Evolutionary conservation across 1,140 invertebrate species (phyloP).

Genomic region (Megathymus violae): DNA sequence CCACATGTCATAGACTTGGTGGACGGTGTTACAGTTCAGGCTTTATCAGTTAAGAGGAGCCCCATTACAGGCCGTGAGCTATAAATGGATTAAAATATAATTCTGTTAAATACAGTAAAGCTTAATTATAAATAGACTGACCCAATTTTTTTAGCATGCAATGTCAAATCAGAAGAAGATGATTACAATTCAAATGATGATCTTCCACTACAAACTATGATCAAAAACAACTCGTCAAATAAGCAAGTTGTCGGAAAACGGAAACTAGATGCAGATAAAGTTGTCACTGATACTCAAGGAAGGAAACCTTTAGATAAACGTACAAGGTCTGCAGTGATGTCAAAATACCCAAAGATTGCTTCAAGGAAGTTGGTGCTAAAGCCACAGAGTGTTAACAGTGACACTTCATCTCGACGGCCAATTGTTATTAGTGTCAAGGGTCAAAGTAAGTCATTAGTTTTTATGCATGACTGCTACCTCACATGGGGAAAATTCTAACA

Average conservation of each 20-base stretch:
- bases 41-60: too few species aligned
- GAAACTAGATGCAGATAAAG: background rate
- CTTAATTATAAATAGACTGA: too few species aligned
- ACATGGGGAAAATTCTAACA: too few species aligned
- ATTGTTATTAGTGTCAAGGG: slow-evolving; percentile 3
- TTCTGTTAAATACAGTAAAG: too few species aligned
- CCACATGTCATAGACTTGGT: too few species aligned
- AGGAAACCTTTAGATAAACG: background rate
- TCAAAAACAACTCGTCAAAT: background rate
- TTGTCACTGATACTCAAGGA: background rate
- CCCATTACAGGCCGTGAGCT: too few species aligned
- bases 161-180: slow-evolving; percentile 27
- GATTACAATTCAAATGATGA: slow-evolving; percentile 31
- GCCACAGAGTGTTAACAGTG: background rate
- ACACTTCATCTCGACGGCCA: background rate
- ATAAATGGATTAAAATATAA: too few species aligned
- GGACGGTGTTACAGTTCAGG: too few species aligned
- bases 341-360: background rate
- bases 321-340: background rate
- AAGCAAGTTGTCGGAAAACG: background rate
- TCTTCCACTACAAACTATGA: slow-evolving; percentile 28
- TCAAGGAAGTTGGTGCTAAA: background rate
- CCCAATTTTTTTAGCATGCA: slow-evolving; percentile 12
- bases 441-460: slow-evolving; percentile 16
- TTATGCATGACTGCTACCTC: too few species aligned